phyloP scores from a whole-genome alignment of 2,888 invertebrate species.

The Raillietiella orientalis region DNA sequence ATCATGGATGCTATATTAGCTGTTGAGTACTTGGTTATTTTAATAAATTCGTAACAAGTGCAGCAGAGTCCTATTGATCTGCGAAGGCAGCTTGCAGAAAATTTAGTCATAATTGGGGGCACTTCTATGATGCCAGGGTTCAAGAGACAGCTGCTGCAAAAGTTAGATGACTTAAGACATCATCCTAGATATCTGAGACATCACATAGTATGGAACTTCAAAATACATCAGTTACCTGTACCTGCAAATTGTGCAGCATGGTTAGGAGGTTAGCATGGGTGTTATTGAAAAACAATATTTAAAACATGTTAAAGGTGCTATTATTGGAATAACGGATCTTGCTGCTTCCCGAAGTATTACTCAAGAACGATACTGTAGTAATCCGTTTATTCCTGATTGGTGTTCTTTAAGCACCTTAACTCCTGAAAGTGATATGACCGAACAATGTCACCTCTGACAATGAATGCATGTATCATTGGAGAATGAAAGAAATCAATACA shows the following conservation, averaged over 20 bases:
- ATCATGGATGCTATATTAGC: slow-evolving; percentile 39
- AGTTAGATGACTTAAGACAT: slow-evolving; percentile 33
- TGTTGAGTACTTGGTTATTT: neutral
- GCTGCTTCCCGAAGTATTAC: slow-evolving; percentile 31
- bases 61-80: slow-evolving; percentile 46
- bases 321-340: slow-evolving; percentile 41
- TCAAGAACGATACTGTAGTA: slow-evolving; percentile 35
- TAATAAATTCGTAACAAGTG: slow-evolving; percentile 3
- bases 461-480: no score
- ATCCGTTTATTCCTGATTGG: slow-evolving; percentile 49
- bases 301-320: slow-evolving; percentile 20
- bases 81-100: slow-evolving; percentile 37
- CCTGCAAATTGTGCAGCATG: slow-evolving; percentile 53
- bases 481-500: no score
- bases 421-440: no score
- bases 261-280: slow-evolving; percentile 32
- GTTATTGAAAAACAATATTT: slow-evolving; percentile 6
- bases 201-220: slow-evolving; percentile 18
- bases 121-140: slow-evolving; percentile 52
- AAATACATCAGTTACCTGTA: slow-evolving; percentile 45
- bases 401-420: no score
- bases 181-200: slow-evolving; percentile 1
- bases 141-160: slow-evolving; percentile 36
- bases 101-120: slow-evolving; percentile 61
- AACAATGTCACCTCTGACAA: no score